These are phyloP conservation scores for Mormyrus hasselquistii DNA, from an alignment of 2,797 vertebrate species.

Conservation along the genomic window DNA sequence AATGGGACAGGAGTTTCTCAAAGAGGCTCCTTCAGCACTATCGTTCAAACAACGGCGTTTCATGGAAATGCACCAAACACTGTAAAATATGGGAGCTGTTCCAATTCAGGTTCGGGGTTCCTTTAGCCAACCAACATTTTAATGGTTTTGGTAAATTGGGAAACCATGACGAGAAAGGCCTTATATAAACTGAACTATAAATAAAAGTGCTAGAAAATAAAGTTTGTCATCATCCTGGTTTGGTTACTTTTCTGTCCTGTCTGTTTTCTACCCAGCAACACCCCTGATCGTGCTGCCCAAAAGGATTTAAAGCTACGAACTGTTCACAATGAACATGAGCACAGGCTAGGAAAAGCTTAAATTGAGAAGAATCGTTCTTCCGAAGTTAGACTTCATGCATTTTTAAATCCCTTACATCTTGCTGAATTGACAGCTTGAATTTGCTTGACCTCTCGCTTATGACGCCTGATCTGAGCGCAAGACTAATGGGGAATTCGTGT, in stretches of 20 bases:
- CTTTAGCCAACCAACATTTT: background rate
- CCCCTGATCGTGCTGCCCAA: background rate
- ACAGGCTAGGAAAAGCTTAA: background rate
- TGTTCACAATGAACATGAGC: background rate
- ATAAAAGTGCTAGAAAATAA: background rate
- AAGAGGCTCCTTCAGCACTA: background rate
- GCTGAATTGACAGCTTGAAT: background rate
- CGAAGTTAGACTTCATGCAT: background rate
- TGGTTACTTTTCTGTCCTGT: background rate
- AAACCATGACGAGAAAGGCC: no score
- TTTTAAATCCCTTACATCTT: background rate
- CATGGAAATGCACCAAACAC: background rate
- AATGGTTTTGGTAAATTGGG: background rate
- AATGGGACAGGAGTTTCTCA: background rate
- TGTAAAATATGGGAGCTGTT: background rate
- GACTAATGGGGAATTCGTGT: background rate
- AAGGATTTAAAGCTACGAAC: background rate
- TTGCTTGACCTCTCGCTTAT: background rate
- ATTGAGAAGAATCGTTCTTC: background rate
- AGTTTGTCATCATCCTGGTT: background rate
- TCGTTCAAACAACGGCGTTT: background rate
- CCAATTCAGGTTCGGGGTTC: background rate
- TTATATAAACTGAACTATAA: background rate
- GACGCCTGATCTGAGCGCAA: background rate
- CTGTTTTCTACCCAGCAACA: background rate